Evolutionary conservation across 2,113 vertebrate species (phyloP).

Genomic region (Trematocara unimaculatum): DNA sequence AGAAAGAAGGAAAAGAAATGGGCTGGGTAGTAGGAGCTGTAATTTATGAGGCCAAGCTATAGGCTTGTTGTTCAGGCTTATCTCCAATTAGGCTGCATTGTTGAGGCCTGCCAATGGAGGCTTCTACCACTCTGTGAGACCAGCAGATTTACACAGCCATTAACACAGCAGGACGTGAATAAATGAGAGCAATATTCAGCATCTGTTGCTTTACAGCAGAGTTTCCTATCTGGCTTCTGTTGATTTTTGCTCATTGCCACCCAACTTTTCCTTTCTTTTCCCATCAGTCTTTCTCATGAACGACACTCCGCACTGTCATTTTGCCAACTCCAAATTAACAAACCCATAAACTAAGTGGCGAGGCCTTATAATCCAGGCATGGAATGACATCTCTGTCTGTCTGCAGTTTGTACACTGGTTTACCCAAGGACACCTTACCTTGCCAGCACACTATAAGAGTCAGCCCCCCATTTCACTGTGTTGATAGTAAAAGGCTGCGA

Average conservation of each 20-base stretch:
- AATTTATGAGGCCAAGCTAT: slow-evolving; percentile 65
- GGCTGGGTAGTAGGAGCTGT: slow-evolving; percentile 22
- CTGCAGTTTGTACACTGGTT: slow-evolving; percentile 13
- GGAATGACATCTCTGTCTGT: slow-evolving; percentile 4
- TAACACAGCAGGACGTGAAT: slow-evolving; percentile 61
- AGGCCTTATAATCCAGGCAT: slow-evolving; percentile 7
- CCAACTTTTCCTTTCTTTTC: neutral
- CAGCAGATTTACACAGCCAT: slow-evolving; percentile 65
- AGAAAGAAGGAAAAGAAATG: neutral
- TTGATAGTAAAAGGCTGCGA: slow-evolving; percentile 45
- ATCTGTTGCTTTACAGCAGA: slow-evolving; percentile 46
- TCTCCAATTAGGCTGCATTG: slow-evolving; percentile 74
- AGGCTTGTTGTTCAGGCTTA: slow-evolving; percentile 72
- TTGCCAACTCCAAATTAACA: slow-evolving; percentile 44
- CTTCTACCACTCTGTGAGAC: slow-evolving; percentile 58
- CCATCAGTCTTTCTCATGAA: neutral
- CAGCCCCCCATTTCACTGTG: slow-evolving; percentile 50
- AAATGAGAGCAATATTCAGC: slow-evolving; percentile 62
- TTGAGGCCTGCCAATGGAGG: slow-evolving; percentile 60
- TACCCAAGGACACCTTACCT: slow-evolving; percentile 56
- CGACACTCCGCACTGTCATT: slow-evolving; percentile 21
- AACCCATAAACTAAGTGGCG: slow-evolving; percentile 41
- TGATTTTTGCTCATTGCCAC: slow-evolving; percentile 21
- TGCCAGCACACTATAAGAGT: slow-evolving; percentile 32
- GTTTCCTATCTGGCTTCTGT: slow-evolving; percentile 11